phyloP scores from a whole-genome alignment of 2,888 invertebrate species.

The Apocheima hispidaria region DNA sequence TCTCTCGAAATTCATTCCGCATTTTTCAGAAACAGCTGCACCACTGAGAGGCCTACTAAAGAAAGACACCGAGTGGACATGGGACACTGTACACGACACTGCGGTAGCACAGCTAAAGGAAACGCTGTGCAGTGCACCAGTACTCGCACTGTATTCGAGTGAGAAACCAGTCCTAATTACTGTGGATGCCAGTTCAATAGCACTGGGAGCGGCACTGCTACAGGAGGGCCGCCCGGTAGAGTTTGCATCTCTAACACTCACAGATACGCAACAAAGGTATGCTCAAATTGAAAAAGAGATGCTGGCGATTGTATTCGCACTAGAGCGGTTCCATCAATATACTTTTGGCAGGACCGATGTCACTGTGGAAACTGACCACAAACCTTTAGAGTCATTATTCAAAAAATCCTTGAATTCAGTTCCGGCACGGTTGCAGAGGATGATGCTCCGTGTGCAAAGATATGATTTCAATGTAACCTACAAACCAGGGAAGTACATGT shows the following conservation, averaged over 20 bases:
- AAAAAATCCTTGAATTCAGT: too few relatives aligned
- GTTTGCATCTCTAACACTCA: slow-evolving; percentile 27
- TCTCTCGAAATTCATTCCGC: background rate
- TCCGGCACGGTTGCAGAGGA: too few relatives aligned
- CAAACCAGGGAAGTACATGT: too few relatives aligned
- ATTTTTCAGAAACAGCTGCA: background rate
- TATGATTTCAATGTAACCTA: too few relatives aligned
- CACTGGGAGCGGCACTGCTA: background rate
- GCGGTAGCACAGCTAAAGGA: background rate
- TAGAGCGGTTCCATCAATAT: too few relatives aligned
- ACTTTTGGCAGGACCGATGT: too few relatives aligned
- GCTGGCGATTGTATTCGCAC: too few relatives aligned
- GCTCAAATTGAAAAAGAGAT: slow-evolving; percentile 43
- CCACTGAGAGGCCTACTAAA: background rate
- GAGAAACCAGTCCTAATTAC: background rate
- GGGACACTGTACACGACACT: background rate
- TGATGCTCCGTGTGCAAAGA: too few relatives aligned
- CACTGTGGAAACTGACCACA: too few relatives aligned
- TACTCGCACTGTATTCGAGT: background rate
- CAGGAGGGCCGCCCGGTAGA: slow-evolving; percentile 4
- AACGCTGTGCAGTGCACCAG: background rate
- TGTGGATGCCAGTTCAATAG: background rate
- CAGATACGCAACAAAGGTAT: slow-evolving; percentile 21
- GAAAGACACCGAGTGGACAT: slow-evolving; percentile 6
- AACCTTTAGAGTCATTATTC: too few relatives aligned